Evolutionary conservation across 2,888 invertebrate species (phyloP).

Genomic region (Orthosia incerta): DNA sequence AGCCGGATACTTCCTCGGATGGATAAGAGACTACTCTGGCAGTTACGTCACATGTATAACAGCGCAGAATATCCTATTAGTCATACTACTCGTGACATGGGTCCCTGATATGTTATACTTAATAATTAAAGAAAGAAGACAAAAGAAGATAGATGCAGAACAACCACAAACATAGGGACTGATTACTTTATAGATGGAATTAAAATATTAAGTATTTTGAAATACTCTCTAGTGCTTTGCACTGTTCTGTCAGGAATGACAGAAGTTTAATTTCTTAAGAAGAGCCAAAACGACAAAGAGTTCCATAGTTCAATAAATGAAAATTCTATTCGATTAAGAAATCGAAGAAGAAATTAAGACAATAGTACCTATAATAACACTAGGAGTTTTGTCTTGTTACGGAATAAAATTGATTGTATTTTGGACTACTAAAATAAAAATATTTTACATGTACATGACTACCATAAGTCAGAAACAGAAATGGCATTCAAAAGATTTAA

Average conservation of each 20-base stretch:
- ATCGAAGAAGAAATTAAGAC: slow-evolving; percentile 1
- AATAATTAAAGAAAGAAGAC: slow-evolving; percentile 77
- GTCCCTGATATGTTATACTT: slow-evolving; percentile 90
- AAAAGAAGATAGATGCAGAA: slow-evolving; percentile 72
- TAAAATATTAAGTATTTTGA: slow-evolving; percentile 51
- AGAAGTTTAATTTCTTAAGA: slow-evolving; percentile 43
- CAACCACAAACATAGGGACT: slow-evolving; percentile 71
- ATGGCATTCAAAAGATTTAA: neutral
- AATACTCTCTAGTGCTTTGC: slow-evolving; percentile 62
- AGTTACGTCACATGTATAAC: slow-evolving; percentile 93
- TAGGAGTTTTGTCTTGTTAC: neutral
- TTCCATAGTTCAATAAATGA: slow-evolving; percentile 7
- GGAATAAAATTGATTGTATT: neutral
- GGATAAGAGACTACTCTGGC: slow-evolving; percentile 92
- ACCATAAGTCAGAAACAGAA: neutral
- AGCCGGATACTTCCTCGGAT: slow-evolving; percentile 92
- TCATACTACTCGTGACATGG: slow-evolving; percentile 91
- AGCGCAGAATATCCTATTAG: slow-evolving; percentile 90
- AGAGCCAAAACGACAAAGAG: slow-evolving; percentile 27
- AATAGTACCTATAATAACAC: slow-evolving; percentile 12
- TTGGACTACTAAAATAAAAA: slow-evolving; percentile 6
- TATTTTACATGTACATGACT: neutral
- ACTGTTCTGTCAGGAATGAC: slow-evolving; percentile 30
- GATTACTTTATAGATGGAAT: slow-evolving; percentile 36
- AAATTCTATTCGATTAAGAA: slow-evolving; percentile 9